Base-by-base conservation (phyloP, 2,888 invertebrate species). In the Scaptomyza parva region DNA sequence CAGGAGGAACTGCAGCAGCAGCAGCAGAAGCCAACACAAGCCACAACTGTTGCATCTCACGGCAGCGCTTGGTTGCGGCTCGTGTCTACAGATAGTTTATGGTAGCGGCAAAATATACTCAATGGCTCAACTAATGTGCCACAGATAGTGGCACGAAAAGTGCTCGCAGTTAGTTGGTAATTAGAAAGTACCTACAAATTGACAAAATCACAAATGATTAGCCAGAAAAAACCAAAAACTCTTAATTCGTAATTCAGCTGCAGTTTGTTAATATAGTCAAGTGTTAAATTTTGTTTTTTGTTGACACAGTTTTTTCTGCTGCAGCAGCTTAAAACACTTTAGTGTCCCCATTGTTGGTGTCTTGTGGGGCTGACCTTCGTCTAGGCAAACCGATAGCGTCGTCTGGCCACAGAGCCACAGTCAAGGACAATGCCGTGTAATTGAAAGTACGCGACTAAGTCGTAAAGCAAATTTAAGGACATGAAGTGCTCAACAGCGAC, bases 121-220 rank as follows among this genome's bases (percentile, higher is more conserved):
- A 83, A 87, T 86, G 88, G 88, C 66, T 69, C 67, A 86, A 86
- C 82, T 83, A 87, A 83, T 87, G 82, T 74, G 80, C 70, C 58
- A 55, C 51, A 69, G 82, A 87, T 83, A 87, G 70, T 83, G 86
- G 70, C 51, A 53, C 44, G 51, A 39, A 17, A 33, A 73, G 57
- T 59, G 74, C 48, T 52, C 35, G 54, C 67, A 57, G 18, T 50
- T 37, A 58, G 11, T 6, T 39, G 80, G 65, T 78, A 84, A 81
- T 81, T 81, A 81, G 81, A 81, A 81, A 86, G 81, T 84, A 69
- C 51, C 79, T 77, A 62, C 71, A 84, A 81, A 84, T 84, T 78
- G 78, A 61, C 65, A 59, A 61, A 45, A 30, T 47, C 30, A n/a
- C 50, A 37, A 50, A 24, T 48, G 69, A 71, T 71, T 74, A 62